Percentiles rank a stretch among this genome's conserved stretches.
These are phyloP conservation scores for Gymnocypris eckloni DNA, from an alignment of 2,797 vertebrate genomes.

Conservation along the genomic window DNA sequence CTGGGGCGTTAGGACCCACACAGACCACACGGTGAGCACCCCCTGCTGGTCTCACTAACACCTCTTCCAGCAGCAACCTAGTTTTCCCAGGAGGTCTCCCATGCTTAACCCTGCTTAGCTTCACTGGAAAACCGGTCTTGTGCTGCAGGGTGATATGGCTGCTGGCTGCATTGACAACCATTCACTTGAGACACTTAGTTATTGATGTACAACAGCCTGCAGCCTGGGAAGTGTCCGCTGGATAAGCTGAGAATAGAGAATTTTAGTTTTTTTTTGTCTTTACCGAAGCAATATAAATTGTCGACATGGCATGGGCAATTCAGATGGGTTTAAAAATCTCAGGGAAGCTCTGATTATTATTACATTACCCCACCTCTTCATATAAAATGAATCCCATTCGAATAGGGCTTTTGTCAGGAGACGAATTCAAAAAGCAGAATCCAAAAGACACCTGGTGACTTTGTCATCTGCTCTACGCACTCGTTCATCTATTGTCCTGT, in stretches of 20 bases:
- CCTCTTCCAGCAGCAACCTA: no score
- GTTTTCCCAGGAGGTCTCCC: no score
- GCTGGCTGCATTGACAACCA: neutral
- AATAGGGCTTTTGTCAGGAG: constrained; percentile 17
- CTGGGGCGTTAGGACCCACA: no score
- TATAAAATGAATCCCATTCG: constrained; percentile 31
- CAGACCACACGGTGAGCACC: no score
- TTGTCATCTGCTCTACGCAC: constrained; percentile 28
- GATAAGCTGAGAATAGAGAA: neutral
- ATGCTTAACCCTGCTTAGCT: no score
- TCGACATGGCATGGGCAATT: neutral
- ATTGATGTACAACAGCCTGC: constrained; percentile 3
- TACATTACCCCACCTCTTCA: constrained; percentile 9
- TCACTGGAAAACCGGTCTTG: no score
- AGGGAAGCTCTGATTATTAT: constrained; percentile 20
- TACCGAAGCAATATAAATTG: neutral
- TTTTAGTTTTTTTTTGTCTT: neutral
- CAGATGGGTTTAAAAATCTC: neutral
- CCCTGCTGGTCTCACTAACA: no score
- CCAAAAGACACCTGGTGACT: constrained; percentile 47
- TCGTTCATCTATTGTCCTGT: constrained; percentile 34
- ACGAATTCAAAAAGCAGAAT: constrained; percentile 25
- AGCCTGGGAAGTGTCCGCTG: neutral
- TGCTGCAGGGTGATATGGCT: no score
- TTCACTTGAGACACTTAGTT: constrained; percentile 10